A percentile compares a stretch with the other conserved stretches of the same genome.
phyloP scores from a whole-genome alignment of 2,797 vertebrate genomes.

The Schizopygopsis pylzovi region DNA sequence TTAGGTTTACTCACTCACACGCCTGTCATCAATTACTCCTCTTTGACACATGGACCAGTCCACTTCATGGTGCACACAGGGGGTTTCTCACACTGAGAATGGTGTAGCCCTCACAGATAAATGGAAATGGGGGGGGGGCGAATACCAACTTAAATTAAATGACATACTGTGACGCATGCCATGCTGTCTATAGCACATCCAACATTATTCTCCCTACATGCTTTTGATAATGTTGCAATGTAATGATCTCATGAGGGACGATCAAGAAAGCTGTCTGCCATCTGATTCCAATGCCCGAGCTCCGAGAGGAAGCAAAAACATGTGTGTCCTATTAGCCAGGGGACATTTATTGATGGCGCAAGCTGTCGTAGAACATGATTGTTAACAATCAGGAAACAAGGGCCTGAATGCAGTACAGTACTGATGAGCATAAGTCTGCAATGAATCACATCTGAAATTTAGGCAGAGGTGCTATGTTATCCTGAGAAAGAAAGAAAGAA shows the following conservation, averaged over 20 bases:
- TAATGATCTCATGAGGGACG: slow-evolving; percentile 44
- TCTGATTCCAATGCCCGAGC: slow-evolving; percentile 29
- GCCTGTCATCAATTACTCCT: slow-evolving; percentile 58
- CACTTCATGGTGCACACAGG: slow-evolving; percentile 7
- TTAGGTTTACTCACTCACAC: slow-evolving; percentile 56
- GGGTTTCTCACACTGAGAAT: not conserved
- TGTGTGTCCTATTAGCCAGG: slow-evolving; percentile 75
- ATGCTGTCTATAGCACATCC: not conserved
- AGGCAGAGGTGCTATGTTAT: slow-evolving; percentile 4
- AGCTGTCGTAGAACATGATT: slow-evolving; percentile 53
- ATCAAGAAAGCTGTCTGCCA: slow-evolving; percentile 47
- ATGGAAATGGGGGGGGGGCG: not conserved
- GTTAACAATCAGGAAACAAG: slow-evolving; percentile 51
- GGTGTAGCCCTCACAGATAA: slow-evolving; percentile 12
- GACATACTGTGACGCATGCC: not conserved
- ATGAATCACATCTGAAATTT: slow-evolving; percentile 10
- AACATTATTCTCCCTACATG: slow-evolving; percentile 8
- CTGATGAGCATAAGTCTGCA: slow-evolving; percentile 27
- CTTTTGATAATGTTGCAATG: slow-evolving; percentile 33
- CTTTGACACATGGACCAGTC: slow-evolving; percentile 50
- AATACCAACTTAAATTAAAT: slow-evolving; percentile 7
- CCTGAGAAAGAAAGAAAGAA: slow-evolving; percentile 11
- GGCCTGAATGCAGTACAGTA: slow-evolving; percentile 21
- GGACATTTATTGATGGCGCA: slow-evolving; percentile 76
- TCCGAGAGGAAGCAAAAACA: slow-evolving; percentile 68